phyloP scores from a whole-genome alignment of 1,140 invertebrate species.

The Macrotrachela quadricornifera region DNA sequence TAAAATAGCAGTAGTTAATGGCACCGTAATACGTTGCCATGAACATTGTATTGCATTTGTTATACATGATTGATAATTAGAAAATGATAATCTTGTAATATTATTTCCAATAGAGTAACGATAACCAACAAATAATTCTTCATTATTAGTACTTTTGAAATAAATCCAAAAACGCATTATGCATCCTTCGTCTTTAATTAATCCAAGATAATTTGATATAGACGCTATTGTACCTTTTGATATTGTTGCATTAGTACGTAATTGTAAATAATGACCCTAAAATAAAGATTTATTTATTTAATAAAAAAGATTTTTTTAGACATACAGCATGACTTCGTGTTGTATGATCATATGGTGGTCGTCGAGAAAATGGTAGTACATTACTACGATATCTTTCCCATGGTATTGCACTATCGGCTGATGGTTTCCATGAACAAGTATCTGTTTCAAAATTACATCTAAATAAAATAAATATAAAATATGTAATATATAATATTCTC shows the following conservation, averaged over 20 bases:
- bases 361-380: neutral
- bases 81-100: neutral
- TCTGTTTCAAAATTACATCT: conserved; percentile 6
- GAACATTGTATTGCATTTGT: neutral
- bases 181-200: no score
- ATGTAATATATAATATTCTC: neutral
- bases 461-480: neutral
- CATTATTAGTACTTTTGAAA: no score
- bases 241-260: no score
- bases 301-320: neutral
- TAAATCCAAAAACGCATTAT: no score
- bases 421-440: neutral
- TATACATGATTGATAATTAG: neutral
- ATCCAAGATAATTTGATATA: no score
- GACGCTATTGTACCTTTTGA: no score
- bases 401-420: neutral
- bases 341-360: conserved; percentile 3
- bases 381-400: conserved; percentile 1
- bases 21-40: neutral
- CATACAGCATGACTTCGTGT: neutral
- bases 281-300: neutral
- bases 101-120: no score
- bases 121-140: no score
- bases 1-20: neutral
- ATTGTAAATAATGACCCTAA: conserved; percentile 1